Percentiles rank a stretch among this genome's conserved stretches.
phyloP scores from a whole-genome alignment of 2,797 vertebrate genomes.

The Aplochiton taeniatus region DNA sequence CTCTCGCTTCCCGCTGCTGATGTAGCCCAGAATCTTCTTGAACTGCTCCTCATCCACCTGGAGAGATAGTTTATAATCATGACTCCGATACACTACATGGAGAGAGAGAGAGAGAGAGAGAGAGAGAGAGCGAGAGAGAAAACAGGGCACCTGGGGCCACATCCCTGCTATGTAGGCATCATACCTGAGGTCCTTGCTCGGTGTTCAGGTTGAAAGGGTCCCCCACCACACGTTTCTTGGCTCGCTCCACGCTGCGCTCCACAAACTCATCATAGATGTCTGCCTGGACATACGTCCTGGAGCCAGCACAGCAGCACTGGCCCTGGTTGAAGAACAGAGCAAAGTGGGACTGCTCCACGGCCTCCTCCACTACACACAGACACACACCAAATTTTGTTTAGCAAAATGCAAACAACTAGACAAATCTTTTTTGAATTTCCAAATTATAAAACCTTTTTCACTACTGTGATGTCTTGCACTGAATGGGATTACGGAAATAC shows the following conservation, averaged over 20 bases:
- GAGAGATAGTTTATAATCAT: background rate
- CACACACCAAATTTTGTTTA: too few species aligned
- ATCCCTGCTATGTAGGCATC: background rate
- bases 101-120: background rate
- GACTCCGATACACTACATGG: too few species aligned
- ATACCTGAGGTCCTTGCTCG: constrained; percentile 94
- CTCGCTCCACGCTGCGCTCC: constrained; percentile 85
- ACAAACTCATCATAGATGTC: constrained; percentile 90
- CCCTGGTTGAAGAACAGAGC: constrained; percentile 98
- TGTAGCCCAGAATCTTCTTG: constrained; percentile 92
- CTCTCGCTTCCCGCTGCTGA: constrained; percentile 84
- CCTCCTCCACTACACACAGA: constrained; percentile 83
- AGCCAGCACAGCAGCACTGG: constrained; percentile 93
- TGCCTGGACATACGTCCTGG: constrained; percentile 90
- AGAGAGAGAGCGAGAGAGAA: background rate
- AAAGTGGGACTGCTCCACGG: constrained; percentile 92
- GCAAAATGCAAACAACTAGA: too few species aligned
- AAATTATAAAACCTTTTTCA: too few species aligned
- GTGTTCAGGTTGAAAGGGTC: constrained; percentile 90
- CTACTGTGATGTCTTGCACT: too few species aligned
- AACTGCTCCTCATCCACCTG: constrained; percentile 93
- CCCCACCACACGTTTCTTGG: constrained; percentile 87
- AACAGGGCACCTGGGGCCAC: too few species aligned
- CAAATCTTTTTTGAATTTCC: too few species aligned
- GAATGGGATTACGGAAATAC: too few species aligned